Conservation (phyloP, 2,113 vertebrate species). For the Hiodon tergisus region DNA sequence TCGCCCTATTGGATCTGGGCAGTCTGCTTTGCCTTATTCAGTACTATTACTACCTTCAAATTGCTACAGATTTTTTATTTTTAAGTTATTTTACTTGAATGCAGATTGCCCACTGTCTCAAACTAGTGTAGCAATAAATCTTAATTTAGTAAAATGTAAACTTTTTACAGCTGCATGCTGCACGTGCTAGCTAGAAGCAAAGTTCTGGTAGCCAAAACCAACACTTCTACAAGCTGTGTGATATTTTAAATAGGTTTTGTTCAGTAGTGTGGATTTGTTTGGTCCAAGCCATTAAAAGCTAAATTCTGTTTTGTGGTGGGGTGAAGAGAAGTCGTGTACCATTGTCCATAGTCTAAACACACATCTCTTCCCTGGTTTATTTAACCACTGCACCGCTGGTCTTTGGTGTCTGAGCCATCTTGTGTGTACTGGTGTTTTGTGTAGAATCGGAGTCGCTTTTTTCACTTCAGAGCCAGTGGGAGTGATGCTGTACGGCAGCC, state of each 20-base stretch:
- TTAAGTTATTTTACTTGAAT: too few relatives aligned
- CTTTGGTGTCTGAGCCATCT: not conserved
- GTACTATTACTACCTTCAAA: not conserved
- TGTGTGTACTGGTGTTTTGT: not conserved
- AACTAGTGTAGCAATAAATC: too few relatives aligned
- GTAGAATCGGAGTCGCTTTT: not conserved
- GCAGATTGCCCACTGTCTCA: too few relatives aligned
- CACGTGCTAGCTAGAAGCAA: too few relatives aligned
- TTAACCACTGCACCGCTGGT: not conserved
- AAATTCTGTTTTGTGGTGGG: not conserved
- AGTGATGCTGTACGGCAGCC: too few relatives aligned
- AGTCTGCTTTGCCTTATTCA: not conserved
- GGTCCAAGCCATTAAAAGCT: not conserved
- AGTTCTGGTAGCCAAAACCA: too few relatives aligned
- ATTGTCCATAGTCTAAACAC: constrained; percentile 11
- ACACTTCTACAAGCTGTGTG: not conserved
- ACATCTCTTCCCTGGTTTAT: not conserved
- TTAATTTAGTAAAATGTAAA: too few relatives aligned
- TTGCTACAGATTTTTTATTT: too few relatives aligned
- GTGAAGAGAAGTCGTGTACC: not conserved
- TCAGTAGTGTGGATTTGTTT: not conserved
- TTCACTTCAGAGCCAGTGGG: too few relatives aligned
- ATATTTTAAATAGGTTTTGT: not conserved
- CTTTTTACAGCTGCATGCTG: too few relatives aligned
- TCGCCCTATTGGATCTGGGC: too few relatives aligned